Evolutionary conservation across 1,140 invertebrate species (phyloP), one percentile per base, ranked within the genome.

Genomic region (Dufourea novaeangliae): DNA sequence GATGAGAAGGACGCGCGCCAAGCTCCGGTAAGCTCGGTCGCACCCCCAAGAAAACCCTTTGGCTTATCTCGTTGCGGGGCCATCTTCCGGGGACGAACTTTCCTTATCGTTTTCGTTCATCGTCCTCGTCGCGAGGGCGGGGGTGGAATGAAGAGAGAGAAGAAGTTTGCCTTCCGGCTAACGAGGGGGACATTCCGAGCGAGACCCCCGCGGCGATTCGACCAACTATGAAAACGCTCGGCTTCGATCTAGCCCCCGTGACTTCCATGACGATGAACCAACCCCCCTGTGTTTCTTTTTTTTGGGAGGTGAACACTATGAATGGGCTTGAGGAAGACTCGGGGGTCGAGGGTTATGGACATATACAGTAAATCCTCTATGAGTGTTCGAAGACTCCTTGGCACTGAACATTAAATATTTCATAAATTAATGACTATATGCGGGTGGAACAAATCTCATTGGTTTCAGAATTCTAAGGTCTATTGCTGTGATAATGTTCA

Each of bases 81-180:
- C 62, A 72, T 61, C 78, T 25, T 52, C 68, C 69, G 67, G 72
- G n/a, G 69, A 70, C 82, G 56, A 78, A 83, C 69, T 78, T 74
- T 54, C 78, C 79, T 85, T 85, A 85, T 85, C 83, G 75, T 25
- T 79, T n/a, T 66, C 79, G 79, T 81, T 82, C 84, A 84, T 85
- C 83, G 79, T 75, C 69, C 74, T 78, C 73, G 63, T 78, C 80
- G 70, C 56, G 52, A 5, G 77, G 27, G 52, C 50, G 52, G 70
- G 39, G n/a, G 34, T 1, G 41, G 2, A n/a, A n/a, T 11, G 8
- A 32, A 8, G 29, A 17, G 37, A 2, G 17, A n/a, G 56, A 78
- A 82, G 82, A 85, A 85, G 83, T 84, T 85, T 82, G 67, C 84
- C 70, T 76, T 82, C 74, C 37, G 84, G 79, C 82, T 85, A 85